Percentiles rank a stretch among this genome's conserved stretches.
These are phyloP conservation scores for Bombus sibiricus DNA, from an alignment of 1,140 invertebrate genomes.

Conservation along the genomic window DNA sequence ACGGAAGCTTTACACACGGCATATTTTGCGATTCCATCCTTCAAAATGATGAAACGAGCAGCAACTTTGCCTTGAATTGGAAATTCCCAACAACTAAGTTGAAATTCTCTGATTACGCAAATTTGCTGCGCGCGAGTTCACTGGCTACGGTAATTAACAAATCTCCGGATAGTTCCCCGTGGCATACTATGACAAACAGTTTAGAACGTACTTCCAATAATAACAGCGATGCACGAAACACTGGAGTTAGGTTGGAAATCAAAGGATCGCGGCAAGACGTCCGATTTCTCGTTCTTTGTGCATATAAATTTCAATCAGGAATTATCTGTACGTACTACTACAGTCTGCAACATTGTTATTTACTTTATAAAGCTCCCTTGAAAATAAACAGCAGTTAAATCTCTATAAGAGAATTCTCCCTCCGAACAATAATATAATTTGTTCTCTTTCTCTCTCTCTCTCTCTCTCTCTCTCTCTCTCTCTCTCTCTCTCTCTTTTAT, in stretches of 20 bases:
- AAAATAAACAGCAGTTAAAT: neutral
- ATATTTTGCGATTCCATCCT: neutral
- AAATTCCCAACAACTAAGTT: neutral
- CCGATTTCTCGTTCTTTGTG: neutral
- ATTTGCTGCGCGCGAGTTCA: neutral
- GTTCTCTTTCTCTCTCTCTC: too few relatives aligned
- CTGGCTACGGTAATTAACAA: slow-evolving; percentile 14
- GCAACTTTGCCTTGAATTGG: neutral
- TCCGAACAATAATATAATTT: too few relatives aligned
- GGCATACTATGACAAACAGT: neutral
- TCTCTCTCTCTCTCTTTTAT: too few relatives aligned
- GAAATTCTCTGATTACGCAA: slow-evolving; percentile 5
- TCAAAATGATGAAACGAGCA: slow-evolving; percentile 4
- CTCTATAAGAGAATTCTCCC: neutral
- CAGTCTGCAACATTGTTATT: neutral
- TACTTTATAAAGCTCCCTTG: neutral
- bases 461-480: too few relatives aligned
- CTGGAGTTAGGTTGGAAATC: neutral
- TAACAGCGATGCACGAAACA: neutral
- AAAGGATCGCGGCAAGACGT: neutral
- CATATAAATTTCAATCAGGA: neutral
- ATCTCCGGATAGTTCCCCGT: neutral
- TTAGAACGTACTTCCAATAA: neutral
- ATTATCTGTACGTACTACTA: neutral
- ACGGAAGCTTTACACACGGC: too few relatives aligned